A percentile compares a stretch with the other conserved stretches of the same genome.
phyloP scores from a whole-genome alignment of 1,140 invertebrate species.

The Galendromus occidentalis region DNA sequence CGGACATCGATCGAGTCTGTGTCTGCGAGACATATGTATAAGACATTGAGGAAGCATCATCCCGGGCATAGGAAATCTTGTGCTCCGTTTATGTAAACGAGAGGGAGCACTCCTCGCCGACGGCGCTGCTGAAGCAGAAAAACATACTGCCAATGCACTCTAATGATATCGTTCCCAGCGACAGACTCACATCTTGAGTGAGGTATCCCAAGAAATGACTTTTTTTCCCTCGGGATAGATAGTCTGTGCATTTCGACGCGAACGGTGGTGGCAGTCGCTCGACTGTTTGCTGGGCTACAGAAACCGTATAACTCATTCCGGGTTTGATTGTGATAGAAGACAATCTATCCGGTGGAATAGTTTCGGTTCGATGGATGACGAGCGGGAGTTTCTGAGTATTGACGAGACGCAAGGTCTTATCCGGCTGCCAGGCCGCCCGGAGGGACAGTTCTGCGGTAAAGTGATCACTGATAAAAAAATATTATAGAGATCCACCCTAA shows the following conservation, averaged over 20 bases:
- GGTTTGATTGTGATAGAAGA: background rate
- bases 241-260: background rate
- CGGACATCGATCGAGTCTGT: no score
- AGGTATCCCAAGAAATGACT: background rate
- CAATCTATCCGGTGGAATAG: background rate
- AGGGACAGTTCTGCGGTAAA: background rate
- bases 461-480: background rate
- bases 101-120: no score
- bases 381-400: constrained; percentile 6
- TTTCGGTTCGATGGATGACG: background rate
- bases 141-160: no score
- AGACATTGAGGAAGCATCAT: no score
- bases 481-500: no score
- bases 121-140: no score
- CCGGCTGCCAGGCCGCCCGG: background rate
- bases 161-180: no score
- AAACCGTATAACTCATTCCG: background rate
- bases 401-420: background rate
- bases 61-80: no score
- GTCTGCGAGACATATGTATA: no score
- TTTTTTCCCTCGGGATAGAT: background rate
- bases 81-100: no score
- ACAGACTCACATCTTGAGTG: constrained; percentile 3
- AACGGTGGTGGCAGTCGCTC: background rate
- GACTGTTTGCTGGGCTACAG: background rate